Conservation (phyloP, 1,140 invertebrate species). For the Hylyphantes graminicola region DNA sequence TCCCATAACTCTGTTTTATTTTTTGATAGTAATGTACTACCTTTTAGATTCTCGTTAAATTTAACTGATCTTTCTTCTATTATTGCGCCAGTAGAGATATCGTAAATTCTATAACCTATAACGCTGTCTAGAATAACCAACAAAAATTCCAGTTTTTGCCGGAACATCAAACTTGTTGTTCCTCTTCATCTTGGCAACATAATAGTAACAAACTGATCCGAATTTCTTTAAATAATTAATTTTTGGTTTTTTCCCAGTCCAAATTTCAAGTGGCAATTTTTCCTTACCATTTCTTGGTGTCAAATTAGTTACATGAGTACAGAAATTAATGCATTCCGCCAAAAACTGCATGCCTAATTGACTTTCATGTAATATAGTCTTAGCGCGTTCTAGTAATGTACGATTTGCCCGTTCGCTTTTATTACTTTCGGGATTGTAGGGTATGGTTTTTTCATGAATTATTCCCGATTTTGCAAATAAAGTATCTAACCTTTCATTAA, state of each 20-base stretch:
- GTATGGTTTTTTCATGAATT: background rate
- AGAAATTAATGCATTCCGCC: constrained; percentile 51
- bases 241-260: background rate
- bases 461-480: constrained; percentile 37
- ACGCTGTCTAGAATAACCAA: constrained; percentile 8
- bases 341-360: constrained; percentile 43
- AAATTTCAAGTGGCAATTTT: constrained; percentile 8
- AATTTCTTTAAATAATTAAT: constrained; percentile 8
- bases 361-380: constrained; percentile 50
- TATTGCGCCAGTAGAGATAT: background rate
- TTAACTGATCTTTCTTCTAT: constrained; percentile 15
- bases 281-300: constrained; percentile 13
- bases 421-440: constrained; percentile 40
- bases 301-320: constrained; percentile 40
- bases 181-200: background rate
- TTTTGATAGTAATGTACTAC: background rate
- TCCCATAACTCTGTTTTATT: background rate
- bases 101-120: background rate
- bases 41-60: constrained; percentile 17
- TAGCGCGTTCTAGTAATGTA: background rate
- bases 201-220: background rate
- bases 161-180: constrained; percentile 8
- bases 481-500: constrained; percentile 9
- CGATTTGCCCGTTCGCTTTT: background rate
- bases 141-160: background rate